Base-by-base conservation (phyloP, 2,113 vertebrate genomes). In the Synodontis membranacea region DNA sequence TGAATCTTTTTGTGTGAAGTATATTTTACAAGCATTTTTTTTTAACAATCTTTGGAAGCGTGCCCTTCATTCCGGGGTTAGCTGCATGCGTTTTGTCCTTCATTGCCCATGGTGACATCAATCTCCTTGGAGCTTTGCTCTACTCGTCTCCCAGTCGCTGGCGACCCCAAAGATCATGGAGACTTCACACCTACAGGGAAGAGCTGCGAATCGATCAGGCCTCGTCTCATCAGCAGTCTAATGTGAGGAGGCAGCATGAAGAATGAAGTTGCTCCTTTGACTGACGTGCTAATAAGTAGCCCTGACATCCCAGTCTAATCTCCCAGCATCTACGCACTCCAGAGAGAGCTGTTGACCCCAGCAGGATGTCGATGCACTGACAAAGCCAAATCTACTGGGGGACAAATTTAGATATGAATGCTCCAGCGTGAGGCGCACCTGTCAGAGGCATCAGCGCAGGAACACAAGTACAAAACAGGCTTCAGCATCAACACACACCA, bases 281-380 rank as follows among this genome's bases (percentile, higher is more conserved):
- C 81, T 92, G 91, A 93, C 92, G 89, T 80, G 66, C 88, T 76
- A 72, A 84, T 92, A 83, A 93, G 86, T 88, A 89, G 83, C 84
- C 90, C 60, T 92, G 93, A 93, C 93, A 92, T 92, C 93, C 91
- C 88, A 88, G 91, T 91, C 92, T 91, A 89, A 88, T 79, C 72
- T 81, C 86, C 86, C 91, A 88, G 54, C 85, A 90, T 66, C 87
- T 86, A 74, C 84, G 46, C 46, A 25, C 72, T 50, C 3, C 48
- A 84, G 78, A 28, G 80, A 72, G 60, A 83, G 85, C 85, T 83
- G 58, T 80, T 46, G 68, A 25, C 23, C 82, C 84, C 80, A 37
- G 48, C 80, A 86, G 84, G 52, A 66, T 52, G 75, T 62, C 80
- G 75, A 50, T 66, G 46, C 31, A 14, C 46, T 48, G n/a, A 81